A percentile compares a stretch with the other conserved stretches of the same genome.
Evolutionary conservation across 2,113 vertebrate genomes (phyloP).

Genomic region (Chloebia gouldiae): DNA sequence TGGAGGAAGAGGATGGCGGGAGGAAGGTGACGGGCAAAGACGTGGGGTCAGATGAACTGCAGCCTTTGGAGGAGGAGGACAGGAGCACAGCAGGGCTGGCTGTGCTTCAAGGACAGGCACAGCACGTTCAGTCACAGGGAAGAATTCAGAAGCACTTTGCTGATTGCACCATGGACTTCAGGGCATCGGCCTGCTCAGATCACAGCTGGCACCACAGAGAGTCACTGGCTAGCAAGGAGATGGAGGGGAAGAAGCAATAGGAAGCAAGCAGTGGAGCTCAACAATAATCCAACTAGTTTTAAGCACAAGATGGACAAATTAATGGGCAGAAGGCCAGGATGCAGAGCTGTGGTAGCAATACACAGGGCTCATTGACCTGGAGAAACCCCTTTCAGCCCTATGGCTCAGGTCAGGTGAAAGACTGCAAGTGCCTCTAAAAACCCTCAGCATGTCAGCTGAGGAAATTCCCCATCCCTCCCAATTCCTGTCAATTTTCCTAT

Average conservation of each 20-base stretch:
- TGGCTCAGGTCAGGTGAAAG: not conserved
- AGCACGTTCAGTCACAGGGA: not conserved
- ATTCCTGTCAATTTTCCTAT: not conserved
- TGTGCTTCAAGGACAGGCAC: not conserved
- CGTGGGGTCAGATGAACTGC: fast-evolving
- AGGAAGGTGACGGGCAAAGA: fast-evolving
- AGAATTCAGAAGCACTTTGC: not conserved
- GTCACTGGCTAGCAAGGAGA: not conserved
- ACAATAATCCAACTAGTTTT: not conserved
- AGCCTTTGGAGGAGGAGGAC: not conserved
- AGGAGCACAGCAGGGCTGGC: not conserved
- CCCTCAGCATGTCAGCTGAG: not conserved
- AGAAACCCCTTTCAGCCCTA: not conserved
- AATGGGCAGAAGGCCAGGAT: not conserved
- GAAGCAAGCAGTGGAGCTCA: not conserved
- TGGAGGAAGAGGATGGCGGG: not conserved
- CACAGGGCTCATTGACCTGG: not conserved
- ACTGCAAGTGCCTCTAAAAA: not conserved
- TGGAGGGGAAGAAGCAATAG: not conserved
- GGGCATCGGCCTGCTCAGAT: not conserved
- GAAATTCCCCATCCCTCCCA: not conserved
- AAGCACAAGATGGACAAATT: not conserved
- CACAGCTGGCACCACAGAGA: not conserved
- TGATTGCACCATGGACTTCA: not conserved
- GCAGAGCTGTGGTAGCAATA: not conserved